These are phyloP conservation scores for Lemur catta DNA, from an alignment of 2,797 vertebrate species.

Conservation along the genomic window DNA sequence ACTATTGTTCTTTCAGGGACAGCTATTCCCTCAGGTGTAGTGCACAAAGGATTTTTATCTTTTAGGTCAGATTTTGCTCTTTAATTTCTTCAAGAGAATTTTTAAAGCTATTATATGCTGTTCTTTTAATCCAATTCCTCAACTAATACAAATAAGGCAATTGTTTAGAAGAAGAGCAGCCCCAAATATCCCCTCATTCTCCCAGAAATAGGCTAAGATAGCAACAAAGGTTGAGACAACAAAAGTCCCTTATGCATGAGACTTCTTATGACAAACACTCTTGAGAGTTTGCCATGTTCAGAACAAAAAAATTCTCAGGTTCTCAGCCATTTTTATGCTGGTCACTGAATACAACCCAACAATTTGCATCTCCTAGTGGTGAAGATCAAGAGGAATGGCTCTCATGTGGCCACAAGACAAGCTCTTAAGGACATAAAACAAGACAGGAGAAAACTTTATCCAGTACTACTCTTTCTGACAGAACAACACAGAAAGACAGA, in stretches of 20 bases:
- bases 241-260: neutral
- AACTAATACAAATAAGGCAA: neutral
- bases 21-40: neutral
- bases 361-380: neutral
- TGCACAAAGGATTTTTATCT: neutral
- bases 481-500: neutral
- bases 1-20: neutral
- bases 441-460: neutral
- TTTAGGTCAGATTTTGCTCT: neutral
- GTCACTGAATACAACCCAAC: neutral
- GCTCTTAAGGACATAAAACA: neutral
- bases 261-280: neutral
- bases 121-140: neutral
- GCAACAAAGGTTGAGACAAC: neutral
- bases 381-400: neutral
- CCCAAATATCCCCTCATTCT: neutral
- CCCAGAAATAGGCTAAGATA: neutral
- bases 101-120: neutral
- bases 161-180: neutral
- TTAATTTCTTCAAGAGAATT: neutral
- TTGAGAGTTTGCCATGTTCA: neutral
- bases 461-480: neutral
- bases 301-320: neutral
- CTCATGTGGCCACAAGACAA: neutral
- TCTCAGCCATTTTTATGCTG: neutral